Base-by-base conservation (phyloP, 2,888 invertebrate species). In the Temnothorax unifasciatus region DNA sequence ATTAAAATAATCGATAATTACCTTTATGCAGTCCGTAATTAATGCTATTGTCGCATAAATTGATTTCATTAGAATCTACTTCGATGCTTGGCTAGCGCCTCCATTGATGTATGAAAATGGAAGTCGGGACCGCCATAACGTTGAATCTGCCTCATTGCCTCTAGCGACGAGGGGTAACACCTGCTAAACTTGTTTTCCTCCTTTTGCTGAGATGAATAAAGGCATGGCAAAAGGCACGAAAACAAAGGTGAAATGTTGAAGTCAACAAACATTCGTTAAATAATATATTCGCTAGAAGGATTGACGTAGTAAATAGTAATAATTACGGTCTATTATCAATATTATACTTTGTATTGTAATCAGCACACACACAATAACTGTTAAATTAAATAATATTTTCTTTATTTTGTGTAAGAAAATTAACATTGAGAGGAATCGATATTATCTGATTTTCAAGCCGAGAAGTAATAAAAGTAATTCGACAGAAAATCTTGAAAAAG, bases 241-340 rank as follows among this genome's bases (percentile, higher is more conserved):
- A 64, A 83, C 68, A 68, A 69, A 50, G 63, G 29, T 54, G 71
- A 64, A 54, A 66, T 66, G 52, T 83, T 82, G 77, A 75, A 77
- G 77, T 87, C 86, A 87, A 88, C 83, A 87, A 82, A 76, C 81
- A 87, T 90, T 88, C 82, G 79, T 89, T 61, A 77, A 84, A 75
- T 84, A 87, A 87, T 59, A 87, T 59, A 84, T 82, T 52, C 50
- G n/a, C 13, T 47, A 34, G 21, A 34, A 44, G 57, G 29, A 8
- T 52, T 15, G 41, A n/a, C 8, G 41, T 13, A 52, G 15, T 9
- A 44, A 54, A 47, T 29, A 41, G 4, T 44, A 25, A 15, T 34
- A 47, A 34, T 47, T 18, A 57, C 6, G 2, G 1, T 76, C 25
- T 57, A 71, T 38, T 5, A 5, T 13, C 13, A 34, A 34, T 34